Percentiles rank a stretch among this genome's conserved stretches.
Evolutionary conservation across 2,888 invertebrate species (phyloP).

Genomic region (Psylliodes chrysocephalus): DNA sequence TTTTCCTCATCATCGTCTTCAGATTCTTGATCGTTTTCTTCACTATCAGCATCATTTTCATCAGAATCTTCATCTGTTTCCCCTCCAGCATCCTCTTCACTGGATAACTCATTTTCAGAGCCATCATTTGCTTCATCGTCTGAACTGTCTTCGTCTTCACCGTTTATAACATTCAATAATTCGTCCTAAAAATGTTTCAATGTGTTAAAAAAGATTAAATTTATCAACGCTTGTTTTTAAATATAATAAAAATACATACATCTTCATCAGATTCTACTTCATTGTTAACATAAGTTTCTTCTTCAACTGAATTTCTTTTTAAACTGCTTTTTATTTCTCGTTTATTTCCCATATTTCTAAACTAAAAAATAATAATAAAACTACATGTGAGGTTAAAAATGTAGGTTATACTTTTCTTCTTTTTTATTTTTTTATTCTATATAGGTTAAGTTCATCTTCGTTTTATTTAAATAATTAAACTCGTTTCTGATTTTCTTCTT

Average conservation of each 20-base stretch:
- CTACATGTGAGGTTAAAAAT: constrained; percentile 9
- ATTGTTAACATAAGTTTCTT: not conserved
- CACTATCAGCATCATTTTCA: constrained; percentile 46
- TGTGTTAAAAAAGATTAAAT: not conserved
- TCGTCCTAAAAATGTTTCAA: constrained; percentile 29
- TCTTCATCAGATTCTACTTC: constrained; percentile 28
- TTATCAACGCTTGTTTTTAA: too few relatives aligned
- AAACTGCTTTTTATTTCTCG: constrained; percentile 28
- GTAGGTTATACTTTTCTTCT: not conserved
- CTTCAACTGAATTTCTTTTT: constrained; percentile 35
- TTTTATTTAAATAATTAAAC: too few relatives aligned
- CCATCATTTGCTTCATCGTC: constrained; percentile 62
- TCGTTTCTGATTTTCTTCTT: too few relatives aligned
- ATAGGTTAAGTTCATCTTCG: too few relatives aligned
- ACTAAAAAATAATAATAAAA: not conserved
- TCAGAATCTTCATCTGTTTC: constrained; percentile 60
- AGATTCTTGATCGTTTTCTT: constrained; percentile 16
- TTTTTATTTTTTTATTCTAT: not conserved
- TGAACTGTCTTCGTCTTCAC: constrained; percentile 63
- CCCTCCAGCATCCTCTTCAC: constrained; percentile 52
- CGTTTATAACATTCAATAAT: constrained; percentile 46
- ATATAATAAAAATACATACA: constrained; percentile 1
- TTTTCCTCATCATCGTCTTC: constrained; percentile 44
- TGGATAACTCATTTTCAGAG: constrained; percentile 52
- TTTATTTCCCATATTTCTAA: constrained; percentile 24